phyloP scores from a whole-genome alignment of 35 echinoderm and acorn worm genomes.

The Apostichopus parvimensis region DNA sequence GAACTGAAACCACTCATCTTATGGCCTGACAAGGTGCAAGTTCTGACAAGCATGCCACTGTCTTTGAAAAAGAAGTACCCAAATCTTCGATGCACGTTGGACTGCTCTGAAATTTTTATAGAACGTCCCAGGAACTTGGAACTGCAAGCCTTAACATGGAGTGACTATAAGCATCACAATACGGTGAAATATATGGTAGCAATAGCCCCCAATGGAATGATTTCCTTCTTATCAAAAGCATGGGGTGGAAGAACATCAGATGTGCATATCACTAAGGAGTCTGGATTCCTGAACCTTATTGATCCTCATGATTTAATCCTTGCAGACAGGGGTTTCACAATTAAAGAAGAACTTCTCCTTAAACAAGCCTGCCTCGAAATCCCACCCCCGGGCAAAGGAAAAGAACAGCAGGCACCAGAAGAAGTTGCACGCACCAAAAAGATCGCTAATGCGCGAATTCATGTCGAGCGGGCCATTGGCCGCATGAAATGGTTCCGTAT shows the following conservation, averaged over 20 bases:
- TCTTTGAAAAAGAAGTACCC: slow-evolving; percentile 45
- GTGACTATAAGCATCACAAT: slow-evolving; percentile 72
- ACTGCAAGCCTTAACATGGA: slow-evolving; percentile 64
- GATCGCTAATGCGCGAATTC: too few species aligned
- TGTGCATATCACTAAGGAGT: too few species aligned
- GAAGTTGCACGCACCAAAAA: too few species aligned
- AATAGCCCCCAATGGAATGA: slow-evolving; percentile 64
- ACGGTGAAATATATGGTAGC: slow-evolving; percentile 62
- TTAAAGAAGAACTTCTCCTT: slow-evolving; percentile 42
- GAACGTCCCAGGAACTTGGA: slow-evolving; percentile 43
- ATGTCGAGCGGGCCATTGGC: too few species aligned
- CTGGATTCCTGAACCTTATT: slow-evolving; percentile 45
- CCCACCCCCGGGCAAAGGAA: background rate
- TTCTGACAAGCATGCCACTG: slow-evolving; percentile 29
- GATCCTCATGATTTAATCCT: slow-evolving; percentile 40
- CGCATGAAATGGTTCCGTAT: slow-evolving; percentile 47
- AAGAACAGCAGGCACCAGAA: too few species aligned
- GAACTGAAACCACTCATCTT: slow-evolving; percentile 43
- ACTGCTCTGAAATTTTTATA: slow-evolving; percentile 77
- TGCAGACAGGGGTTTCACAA: slow-evolving; percentile 31
- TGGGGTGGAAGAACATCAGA: too few species aligned
- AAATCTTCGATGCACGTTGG: slow-evolving; percentile 51
- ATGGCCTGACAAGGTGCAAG: slow-evolving; percentile 16
- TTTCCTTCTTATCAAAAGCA: too few species aligned
- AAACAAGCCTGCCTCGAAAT: slow-evolving; percentile 47